Conservation (phyloP, 2,888 invertebrate genomes). For the Pelosia muscerda region DNA sequence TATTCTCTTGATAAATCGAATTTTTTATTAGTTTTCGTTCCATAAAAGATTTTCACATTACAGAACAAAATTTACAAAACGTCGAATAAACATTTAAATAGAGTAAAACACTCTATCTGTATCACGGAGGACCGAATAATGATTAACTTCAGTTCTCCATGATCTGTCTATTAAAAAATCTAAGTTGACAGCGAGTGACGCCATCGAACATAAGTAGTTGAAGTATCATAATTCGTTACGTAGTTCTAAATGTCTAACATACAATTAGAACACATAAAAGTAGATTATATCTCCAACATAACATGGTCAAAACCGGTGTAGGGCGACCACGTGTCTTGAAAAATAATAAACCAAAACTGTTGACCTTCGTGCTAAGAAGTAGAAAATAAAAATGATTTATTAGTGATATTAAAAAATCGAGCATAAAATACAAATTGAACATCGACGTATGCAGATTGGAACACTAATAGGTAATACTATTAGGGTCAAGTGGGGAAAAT, state of each 20-base stretch:
- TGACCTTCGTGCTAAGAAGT: neutral
- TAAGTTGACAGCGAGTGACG: neutral
- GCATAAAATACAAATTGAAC: neutral
- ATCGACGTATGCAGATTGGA: neutral
- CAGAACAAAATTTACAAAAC: too few species aligned
- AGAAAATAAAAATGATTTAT: neutral
- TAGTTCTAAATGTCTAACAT: neutral
- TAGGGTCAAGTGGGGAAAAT: too few species aligned
- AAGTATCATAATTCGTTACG: neutral
- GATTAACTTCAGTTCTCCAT: too few species aligned
- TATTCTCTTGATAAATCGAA: neutral
- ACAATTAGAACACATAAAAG: constrained; percentile 8
- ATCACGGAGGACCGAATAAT: too few species aligned
- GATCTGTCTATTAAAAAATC: too few species aligned
- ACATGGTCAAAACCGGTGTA: constrained; percentile 11
- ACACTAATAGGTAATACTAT: neutral
- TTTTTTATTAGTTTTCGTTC: neutral
- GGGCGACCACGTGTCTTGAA: constrained; percentile 15
- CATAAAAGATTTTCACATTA: neutral
- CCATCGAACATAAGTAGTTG: neutral
- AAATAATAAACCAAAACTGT: constrained; percentile 5
- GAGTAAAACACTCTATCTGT: too few species aligned
- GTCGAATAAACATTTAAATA: too few species aligned
- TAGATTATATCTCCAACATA: constrained; percentile 4
- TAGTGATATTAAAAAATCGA: neutral